Evolutionary conservation across 2,113 vertebrate species (phyloP).

Genomic region (Corythaixoides concolor): DNA sequence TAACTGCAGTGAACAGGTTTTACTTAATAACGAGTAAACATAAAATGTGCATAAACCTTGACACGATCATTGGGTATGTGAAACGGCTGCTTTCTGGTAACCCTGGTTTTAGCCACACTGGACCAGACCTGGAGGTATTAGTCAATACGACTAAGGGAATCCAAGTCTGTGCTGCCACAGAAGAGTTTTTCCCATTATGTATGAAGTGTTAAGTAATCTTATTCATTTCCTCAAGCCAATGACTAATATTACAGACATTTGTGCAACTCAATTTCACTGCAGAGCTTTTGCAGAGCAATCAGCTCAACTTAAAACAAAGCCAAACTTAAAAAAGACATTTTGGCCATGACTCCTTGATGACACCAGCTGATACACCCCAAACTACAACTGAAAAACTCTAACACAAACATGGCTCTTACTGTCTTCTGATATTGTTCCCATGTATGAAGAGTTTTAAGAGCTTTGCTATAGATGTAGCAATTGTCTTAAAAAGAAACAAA

Average conservation of each 20-base stretch:
- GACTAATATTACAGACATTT: not conserved
- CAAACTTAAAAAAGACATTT: not conserved
- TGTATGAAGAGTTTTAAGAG: not conserved
- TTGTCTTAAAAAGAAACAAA: not conserved
- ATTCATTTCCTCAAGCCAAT: not conserved
- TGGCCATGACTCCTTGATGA: not conserved
- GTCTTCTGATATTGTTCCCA: not conserved
- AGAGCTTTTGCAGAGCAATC: not conserved
- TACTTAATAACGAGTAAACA: not conserved
- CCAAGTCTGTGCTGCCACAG: not conserved
- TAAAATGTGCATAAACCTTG: not conserved
- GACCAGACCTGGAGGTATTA: not conserved
- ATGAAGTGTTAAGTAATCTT: not conserved
- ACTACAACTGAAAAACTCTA: not conserved
- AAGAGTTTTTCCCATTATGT: not conserved
- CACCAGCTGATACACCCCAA: not conserved
- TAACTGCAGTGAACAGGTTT: accelerated
- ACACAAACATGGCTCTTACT: not conserved
- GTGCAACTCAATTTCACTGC: not conserved
- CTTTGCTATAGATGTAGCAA: not conserved
- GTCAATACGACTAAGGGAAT: not conserved
- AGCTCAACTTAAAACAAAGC: not conserved
- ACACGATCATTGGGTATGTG: accelerated
- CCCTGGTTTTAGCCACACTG: not conserved
- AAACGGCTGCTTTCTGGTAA: not conserved